Evolutionary conservation across 2,113 vertebrate genomes (phyloP), one percentile per base, ranked within the genome.

Genomic region (Pseudorectes ferrugineus): DNA sequence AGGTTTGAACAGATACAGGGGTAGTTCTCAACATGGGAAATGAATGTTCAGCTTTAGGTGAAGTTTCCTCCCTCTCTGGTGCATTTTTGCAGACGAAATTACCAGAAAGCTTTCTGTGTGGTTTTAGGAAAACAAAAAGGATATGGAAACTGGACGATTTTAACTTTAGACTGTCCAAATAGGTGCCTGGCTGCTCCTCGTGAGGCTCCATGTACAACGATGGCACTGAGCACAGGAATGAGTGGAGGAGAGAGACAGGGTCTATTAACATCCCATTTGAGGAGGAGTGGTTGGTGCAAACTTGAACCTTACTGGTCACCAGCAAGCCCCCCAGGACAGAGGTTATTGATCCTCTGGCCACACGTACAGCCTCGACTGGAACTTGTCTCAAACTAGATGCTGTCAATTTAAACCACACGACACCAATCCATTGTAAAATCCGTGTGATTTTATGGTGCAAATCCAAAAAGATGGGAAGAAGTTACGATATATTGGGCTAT

Each of bases 281-380:
- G 40, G 54, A 75, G 54, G 8, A 71, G 29, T 28, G 31, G 3
- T 40, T 55, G 45, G 14, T 76, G 40, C 28, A 71, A 22, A n/a
- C 19, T n/a, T 29, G 4, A 10, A 21, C 20, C 6, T 84, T 42
- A 11, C 7, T 24, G 28, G 9, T 61, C 65, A 49, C 25, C 45
- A 79, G n/a, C 49, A 72, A 63, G 28, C 51, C 29, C 42, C 51
- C 9, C 22, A 31, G 62, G 67, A 62, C 12, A 51, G 65, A 43
- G 49, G 42, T 45, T 65, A 11, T 57, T 62, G 65, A 20, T 55
- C 14, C 33, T 74, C 13, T 20, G 38, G 36, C 36, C 57, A 45
- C 61, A 52, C 0, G 2, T 10, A 23, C 22, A 45, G 33, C 58
- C 84, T 83, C 0, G 0, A 2, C 14, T 49, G 21, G 42, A 79